Base-by-base conservation (phyloP, 2,113 vertebrate species). In the Brienomyrus longianalis region DNA sequence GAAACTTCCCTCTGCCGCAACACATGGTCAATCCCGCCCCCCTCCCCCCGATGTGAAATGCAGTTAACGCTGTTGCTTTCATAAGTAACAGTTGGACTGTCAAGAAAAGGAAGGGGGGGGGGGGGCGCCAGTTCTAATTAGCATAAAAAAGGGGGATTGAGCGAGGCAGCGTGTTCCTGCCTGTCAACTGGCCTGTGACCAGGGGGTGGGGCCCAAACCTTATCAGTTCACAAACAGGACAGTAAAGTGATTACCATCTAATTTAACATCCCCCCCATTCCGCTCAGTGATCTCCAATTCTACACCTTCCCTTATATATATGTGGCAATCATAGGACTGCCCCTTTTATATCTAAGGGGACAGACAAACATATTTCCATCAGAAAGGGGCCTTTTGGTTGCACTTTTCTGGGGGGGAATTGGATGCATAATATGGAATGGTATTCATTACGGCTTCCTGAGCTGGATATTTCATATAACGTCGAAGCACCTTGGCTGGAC, bases 361-460 rank as follows among this genome's bases (percentile, higher is more conserved):
- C 92, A 93, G 92, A 92, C 94, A 95, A 94, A 95, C 94, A 96
- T 96, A 96, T 96, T 96, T 96, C 95, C 96, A 96, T 96, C 86
- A 96, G 94, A 96, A 96, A 95, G 93, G 92, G 84, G n/a, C 59
- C 90, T 91, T 91, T 92, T 88, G 92, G 91, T 59, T 92, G 94
- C 91, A 88, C 94, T 94, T 94, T 93, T 92, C 90, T 31, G n/a
- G 23, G 62, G 59, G 90, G 93, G 93, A 93, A 95, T 91, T 86
- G 90, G 90, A 62, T 90, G 91, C 70, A 92, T 93, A 93, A 95
- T 94, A 93, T 95, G 66, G 89, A 50, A 47, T 50, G 9, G 56
- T 91, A 92, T 94, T 92, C 93, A 93, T 87, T 17, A 87, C 39
- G 51, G 3, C 31, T 56, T 48, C 83, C 27, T 15, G 85, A 27